These are phyloP conservation scores for Spongia lamella DNA, from an alignment of 37 sponge, comb jelly and placozoan species.

Conservation along the genomic window DNA sequence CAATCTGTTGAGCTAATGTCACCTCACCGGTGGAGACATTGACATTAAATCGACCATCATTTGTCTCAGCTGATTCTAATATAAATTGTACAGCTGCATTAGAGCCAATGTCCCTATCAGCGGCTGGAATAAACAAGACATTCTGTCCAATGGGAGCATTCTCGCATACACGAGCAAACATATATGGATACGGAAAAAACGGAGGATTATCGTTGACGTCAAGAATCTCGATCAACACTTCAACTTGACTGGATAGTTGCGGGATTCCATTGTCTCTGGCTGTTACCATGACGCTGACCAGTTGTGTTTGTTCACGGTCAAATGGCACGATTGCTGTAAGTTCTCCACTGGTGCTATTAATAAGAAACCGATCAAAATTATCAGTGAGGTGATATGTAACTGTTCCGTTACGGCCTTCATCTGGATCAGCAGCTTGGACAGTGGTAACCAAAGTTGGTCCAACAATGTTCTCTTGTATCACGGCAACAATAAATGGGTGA, in stretches of 20 bases:
- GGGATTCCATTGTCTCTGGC: conserved; percentile 54
- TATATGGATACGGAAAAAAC: conserved; percentile 43
- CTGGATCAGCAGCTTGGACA: conserved; percentile 55
- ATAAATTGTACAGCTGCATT: conserved; percentile 43
- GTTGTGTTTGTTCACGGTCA: conserved; percentile 44
- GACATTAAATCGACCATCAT: conserved; percentile 21
- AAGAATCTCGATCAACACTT: conserved; percentile 43
- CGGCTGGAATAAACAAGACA: conserved; percentile 38
- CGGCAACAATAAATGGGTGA: background rate
- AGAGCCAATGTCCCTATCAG: conserved; percentile 51
- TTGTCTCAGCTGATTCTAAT: conserved; percentile 15
- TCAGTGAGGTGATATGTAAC: conserved; percentile 24
- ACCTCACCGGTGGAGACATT: conserved; percentile 46
- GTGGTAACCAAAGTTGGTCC: conserved; percentile 4
- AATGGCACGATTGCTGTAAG: conserved; percentile 16
- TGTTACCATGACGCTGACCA: conserved; percentile 22
- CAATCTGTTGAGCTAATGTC: conserved; percentile 14
- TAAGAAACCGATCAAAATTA: conserved; percentile 29
- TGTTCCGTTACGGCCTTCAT: conserved; percentile 50
- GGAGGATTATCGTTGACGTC: conserved; percentile 86
- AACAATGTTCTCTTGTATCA: conserved; percentile 37
- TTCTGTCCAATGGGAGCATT: conserved; percentile 35
- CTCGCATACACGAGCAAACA: conserved; percentile 57
- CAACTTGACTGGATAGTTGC: conserved; percentile 21
- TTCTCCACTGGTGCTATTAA: conserved; percentile 46